Base-by-base conservation (phyloP, 2,888 invertebrate species). In the Julus scandinavius region DNA sequence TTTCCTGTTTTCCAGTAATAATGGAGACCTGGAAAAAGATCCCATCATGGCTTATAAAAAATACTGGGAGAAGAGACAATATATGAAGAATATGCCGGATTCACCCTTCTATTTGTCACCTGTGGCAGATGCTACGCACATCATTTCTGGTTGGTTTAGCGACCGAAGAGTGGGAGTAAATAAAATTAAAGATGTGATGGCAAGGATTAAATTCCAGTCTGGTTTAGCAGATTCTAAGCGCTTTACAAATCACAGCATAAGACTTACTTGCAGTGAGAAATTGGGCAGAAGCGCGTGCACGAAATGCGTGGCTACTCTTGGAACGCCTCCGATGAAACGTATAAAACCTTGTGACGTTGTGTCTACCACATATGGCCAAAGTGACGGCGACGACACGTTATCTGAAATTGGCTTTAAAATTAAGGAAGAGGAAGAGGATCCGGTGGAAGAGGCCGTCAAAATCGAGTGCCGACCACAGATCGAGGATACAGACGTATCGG, bases 271-370 rank as follows among this genome's bases (percentile, higher is more conserved):
- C 38, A 80, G 80, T 2, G 80, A 80, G 38, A 80, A 80, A 38
- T 15, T 80, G 80, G 80, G 80, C 80, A 38, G 80, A 80, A 80
- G 80, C 13, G 80, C 80, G 29, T 80, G 80, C 80, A 80, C 80
- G 2, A 80, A 80, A 13, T 80, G 80, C 5, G 80, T 80, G 13
- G 38, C 80, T 2, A 80, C 80, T 2, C 80, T 80, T 15, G 80
- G 80, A 38, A 38, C 80, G 13, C 80, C 29, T 29, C 80, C 80
- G 2, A 80, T 80, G 38, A 80, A 80, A 15, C 80, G 80, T 38
- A 80, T 80, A 80, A 80, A 80, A 80, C 80, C 80, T 80, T 80
- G 80, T 80, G 80, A 80, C 80, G 80, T 80, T 80, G 80, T 80
- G 80, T 80, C 80, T 29, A 80, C 80, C 11, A 80, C 80, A 0